Conservation (phyloP, 2,113 vertebrate species). For the Rana temporaria region DNA sequence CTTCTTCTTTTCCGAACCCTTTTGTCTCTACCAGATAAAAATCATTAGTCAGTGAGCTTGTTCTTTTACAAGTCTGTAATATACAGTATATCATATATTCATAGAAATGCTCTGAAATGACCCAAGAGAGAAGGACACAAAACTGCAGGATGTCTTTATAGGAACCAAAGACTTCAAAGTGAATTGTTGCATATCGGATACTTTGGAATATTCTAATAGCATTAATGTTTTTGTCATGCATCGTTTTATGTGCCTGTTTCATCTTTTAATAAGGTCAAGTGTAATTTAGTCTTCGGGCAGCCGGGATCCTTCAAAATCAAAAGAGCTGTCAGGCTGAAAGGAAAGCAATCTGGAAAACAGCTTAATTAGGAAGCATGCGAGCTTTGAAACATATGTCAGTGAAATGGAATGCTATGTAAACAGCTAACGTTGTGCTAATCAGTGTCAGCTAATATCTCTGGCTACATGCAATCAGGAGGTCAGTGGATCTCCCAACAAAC, state of each 20-base stretch:
- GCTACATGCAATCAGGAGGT: constrained; percentile 25
- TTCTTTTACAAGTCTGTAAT: background rate
- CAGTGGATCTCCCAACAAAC: constrained; percentile 12
- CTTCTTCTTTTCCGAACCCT: no score
- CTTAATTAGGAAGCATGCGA: constrained; percentile 52
- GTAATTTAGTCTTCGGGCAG: constrained; percentile 54
- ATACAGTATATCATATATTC: constrained; percentile 39
- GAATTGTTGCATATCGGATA: constrained; percentile 53
- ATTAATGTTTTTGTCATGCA: constrained; percentile 58
- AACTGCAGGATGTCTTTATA: constrained; percentile 47
- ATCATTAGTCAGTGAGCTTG: background rate
- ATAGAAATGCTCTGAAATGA: constrained; percentile 58
- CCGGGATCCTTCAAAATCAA: constrained; percentile 54
- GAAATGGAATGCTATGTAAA: constrained; percentile 49
- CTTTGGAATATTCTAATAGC: constrained; percentile 57
- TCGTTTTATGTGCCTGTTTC: constrained; percentile 58
- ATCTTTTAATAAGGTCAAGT: constrained; percentile 58
- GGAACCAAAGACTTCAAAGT: constrained; percentile 53
- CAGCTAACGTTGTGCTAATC: constrained; percentile 52
- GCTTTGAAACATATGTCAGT: constrained; percentile 38
- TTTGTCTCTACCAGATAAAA: background rate
- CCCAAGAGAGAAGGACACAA: constrained; percentile 31
- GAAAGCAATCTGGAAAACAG: constrained; percentile 59
- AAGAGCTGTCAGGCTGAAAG: constrained; percentile 52
- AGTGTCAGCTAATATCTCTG: constrained; percentile 38